A percentile compares a stretch with the other conserved stretches of the same genome.
Evolutionary conservation across 2,113 vertebrate genomes (phyloP).

Genomic region (Pardalotus punctatus): DNA sequence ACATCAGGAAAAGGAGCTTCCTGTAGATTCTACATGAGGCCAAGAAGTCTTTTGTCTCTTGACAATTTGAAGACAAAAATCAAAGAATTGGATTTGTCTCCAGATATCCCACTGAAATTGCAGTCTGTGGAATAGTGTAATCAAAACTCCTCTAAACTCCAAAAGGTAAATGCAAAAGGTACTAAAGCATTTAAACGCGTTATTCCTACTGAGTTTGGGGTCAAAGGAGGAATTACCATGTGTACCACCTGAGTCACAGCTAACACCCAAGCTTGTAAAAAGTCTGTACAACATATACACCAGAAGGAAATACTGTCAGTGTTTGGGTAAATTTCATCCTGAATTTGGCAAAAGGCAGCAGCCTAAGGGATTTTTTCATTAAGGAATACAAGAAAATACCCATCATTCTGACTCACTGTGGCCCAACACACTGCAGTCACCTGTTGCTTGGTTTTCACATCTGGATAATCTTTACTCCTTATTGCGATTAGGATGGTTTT

Average conservation of each 20-base stretch:
- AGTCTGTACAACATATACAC: accelerated
- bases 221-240: not conserved
- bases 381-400: not conserved
- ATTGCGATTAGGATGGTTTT: not conserved
- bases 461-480: not conserved
- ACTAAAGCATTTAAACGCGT: not conserved
- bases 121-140: accelerated
- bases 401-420: not conserved
- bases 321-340: not conserved
- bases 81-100: not conserved
- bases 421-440: not conserved
- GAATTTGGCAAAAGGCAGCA: not conserved
- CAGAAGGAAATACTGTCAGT: not conserved
- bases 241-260: not conserved
- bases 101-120: not conserved
- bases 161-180: not conserved
- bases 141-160: not conserved
- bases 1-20: not conserved
- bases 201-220: not conserved
- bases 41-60: not conserved
- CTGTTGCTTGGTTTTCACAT: not conserved
- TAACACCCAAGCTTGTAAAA: not conserved
- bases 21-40: not conserved
- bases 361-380: not conserved
- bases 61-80: not conserved